Evolutionary conservation across 2,797 vertebrate species (phyloP).

Genomic region (Taenioides sp.): DNA sequence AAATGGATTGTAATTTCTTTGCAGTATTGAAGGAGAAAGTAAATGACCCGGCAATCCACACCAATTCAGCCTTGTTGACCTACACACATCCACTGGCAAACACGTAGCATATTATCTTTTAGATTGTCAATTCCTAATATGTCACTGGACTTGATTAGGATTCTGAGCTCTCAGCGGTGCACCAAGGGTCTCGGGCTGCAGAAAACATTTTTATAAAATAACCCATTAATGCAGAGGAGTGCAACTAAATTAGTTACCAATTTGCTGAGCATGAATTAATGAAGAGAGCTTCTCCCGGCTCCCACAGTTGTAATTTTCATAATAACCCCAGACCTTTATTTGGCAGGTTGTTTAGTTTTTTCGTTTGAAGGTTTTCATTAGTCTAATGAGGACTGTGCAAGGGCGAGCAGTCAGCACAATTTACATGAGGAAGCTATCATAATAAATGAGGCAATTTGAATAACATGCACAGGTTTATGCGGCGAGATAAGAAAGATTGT

Average conservation of each 20-base stretch:
- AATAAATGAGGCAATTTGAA: slow-evolving; percentile 99
- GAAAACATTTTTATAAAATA: slow-evolving; percentile 99
- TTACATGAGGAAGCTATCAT: slow-evolving; percentile 99
- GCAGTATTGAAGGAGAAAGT: slow-evolving; percentile 57
- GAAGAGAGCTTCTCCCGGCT: slow-evolving; percentile 99
- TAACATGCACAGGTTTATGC: slow-evolving; percentile 99
- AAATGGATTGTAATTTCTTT: slow-evolving; percentile 65
- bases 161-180: slow-evolving; percentile 97
- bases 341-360: slow-evolving; percentile 99
- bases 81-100: slow-evolving; percentile 49
- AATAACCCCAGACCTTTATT: slow-evolving; percentile 99
- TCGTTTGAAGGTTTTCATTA: slow-evolving; percentile 99
- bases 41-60: slow-evolving; percentile 57
- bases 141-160: slow-evolving; percentile 99
- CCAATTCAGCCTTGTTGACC: slow-evolving; percentile 61
- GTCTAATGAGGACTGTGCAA: slow-evolving; percentile 99
- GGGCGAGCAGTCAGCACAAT: slow-evolving; percentile 99
- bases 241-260: slow-evolving; percentile 99
- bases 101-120: slow-evolving; percentile 87
- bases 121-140: slow-evolving; percentile 99
- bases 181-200: slow-evolving; percentile 98
- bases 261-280: slow-evolving; percentile 99
- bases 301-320: slow-evolving; percentile 99
- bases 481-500: slow-evolving; percentile 99
- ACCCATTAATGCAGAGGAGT: slow-evolving; percentile 99